Percentiles rank a stretch among this genome's conserved stretches.
These are phyloP conservation scores for Chloebia gouldiae DNA, from an alignment of 2,113 vertebrate genomes.

Conservation along the genomic window DNA sequence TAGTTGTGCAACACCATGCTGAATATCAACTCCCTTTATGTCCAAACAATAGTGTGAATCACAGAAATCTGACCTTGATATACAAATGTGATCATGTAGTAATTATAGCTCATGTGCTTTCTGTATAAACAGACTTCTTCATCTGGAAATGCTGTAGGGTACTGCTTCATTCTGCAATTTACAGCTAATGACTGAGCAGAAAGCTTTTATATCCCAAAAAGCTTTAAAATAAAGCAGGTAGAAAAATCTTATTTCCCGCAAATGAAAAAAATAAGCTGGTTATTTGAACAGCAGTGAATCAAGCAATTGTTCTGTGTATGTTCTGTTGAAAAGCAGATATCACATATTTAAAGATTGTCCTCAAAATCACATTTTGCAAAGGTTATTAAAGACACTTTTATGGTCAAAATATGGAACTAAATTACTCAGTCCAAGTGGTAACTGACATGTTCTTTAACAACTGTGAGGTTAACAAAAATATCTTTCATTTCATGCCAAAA, in stretches of 20 bases:
- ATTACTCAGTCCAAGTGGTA: background rate
- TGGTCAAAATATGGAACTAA: background rate
- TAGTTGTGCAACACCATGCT: conserved; percentile 30
- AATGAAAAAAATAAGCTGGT: background rate
- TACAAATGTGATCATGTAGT: conserved; percentile 55
- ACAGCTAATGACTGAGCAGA: conserved; percentile 20
- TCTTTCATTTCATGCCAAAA: conserved; percentile 6
- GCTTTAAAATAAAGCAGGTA: conserved; percentile 26
- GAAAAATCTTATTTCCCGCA: background rate
- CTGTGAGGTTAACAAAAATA: background rate
- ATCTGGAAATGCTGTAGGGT: conserved; percentile 32
- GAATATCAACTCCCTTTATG: conserved; percentile 64
- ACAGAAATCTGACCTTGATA: conserved; percentile 67
- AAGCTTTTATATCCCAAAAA: background rate
- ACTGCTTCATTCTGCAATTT: conserved; percentile 27
- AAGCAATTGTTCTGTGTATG: background rate
- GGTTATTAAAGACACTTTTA: background rate
- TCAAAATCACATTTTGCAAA: background rate
- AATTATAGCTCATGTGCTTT: conserved; percentile 61
- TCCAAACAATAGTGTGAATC: conserved; percentile 61
- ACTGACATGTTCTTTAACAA: background rate
- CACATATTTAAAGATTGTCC: background rate
- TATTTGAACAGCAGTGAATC: background rate
- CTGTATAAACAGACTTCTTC: conserved; percentile 58
- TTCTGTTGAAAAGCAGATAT: background rate